Percentiles rank a stretch among this genome's conserved stretches.
These are phyloP conservation scores for Clanis bilineata DNA, from an alignment of 2,888 invertebrate species.

Conservation along the genomic window DNA sequence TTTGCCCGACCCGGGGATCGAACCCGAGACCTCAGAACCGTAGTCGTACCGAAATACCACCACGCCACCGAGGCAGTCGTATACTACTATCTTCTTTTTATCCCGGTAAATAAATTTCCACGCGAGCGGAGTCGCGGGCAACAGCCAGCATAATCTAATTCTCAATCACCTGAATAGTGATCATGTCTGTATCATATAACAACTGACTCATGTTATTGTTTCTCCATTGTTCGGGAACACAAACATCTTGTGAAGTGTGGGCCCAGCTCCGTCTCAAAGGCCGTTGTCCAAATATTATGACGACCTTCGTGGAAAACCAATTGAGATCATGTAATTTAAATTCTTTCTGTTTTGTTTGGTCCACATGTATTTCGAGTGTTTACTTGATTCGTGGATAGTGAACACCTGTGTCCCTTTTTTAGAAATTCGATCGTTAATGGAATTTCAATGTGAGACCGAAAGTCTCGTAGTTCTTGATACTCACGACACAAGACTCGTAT, in stretches of 20 bases:
- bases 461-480: too few relatives aligned
- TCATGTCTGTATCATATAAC: not conserved
- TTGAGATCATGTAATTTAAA: not conserved
- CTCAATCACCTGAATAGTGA: not conserved
- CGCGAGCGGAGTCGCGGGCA: too few relatives aligned
- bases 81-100: too few relatives aligned
- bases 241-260: conserved; percentile 1
- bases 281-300: not conserved
- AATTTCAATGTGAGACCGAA: too few relatives aligned
- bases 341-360: not conserved
- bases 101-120: too few relatives aligned
- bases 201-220: not conserved
- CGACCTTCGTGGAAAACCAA: not conserved
- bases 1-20: too few relatives aligned
- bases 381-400: not conserved
- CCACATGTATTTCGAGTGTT: not conserved
- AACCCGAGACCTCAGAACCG: too few relatives aligned
- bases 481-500: too few relatives aligned
- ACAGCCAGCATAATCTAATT: not conserved
- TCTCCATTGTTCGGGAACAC: not conserved
- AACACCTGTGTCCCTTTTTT: too few relatives aligned
- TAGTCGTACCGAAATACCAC: too few relatives aligned
- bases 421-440: too few relatives aligned
- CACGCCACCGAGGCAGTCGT: too few relatives aligned
- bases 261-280: not conserved